Conservation (phyloP, 1,140 invertebrate genomes). For the Trichoplusia ni region DNA sequence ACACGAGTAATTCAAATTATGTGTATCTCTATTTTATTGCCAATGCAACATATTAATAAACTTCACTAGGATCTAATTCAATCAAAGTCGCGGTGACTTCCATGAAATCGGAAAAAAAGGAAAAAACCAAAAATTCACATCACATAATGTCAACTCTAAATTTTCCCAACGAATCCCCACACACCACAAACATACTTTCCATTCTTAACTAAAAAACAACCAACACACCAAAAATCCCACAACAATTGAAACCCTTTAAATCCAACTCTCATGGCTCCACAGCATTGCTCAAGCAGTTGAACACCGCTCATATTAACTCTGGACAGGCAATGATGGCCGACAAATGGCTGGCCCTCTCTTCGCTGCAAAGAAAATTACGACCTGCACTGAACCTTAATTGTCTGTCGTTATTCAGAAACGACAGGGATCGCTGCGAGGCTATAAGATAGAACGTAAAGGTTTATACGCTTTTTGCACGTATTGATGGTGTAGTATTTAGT, state of each 20-base stretch:
- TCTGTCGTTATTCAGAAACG: constrained; percentile 19
- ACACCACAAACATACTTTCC: no score
- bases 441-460: background rate
- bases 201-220: no score
- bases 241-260: background rate
- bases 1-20: no score
- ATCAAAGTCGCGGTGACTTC: no score
- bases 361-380: constrained; percentile 21
- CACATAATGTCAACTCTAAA: no score
- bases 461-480: background rate
- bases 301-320: constrained; percentile 31
- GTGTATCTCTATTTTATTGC: no score
- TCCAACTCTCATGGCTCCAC: background rate
- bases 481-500: no score
- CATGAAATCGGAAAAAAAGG: no score
- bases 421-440: constrained; percentile 1
- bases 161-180: no score
- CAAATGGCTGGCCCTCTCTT: constrained; percentile 15
- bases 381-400: constrained; percentile 25
- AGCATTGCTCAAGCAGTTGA: background rate
- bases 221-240: background rate
- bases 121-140: no score
- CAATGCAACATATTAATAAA: no score
- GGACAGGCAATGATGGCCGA: constrained; percentile 30
- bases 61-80: no score